These are phyloP conservation scores for Lycodopsis pacificus DNA, from an alignment of 2,797 vertebrate genomes.

Conservation along the genomic window DNA sequence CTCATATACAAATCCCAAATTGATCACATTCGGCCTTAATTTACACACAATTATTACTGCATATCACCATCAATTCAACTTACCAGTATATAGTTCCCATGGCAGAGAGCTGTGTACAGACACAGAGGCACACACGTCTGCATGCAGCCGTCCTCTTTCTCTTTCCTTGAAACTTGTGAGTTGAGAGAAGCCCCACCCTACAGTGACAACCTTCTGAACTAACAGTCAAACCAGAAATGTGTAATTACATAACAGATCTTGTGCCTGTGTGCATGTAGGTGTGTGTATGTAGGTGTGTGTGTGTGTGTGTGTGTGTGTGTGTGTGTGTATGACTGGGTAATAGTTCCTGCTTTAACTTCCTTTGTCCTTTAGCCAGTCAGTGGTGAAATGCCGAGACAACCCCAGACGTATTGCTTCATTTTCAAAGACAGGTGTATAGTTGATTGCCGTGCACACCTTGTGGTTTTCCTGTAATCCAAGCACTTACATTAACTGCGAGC, in stretches of 20 bases:
- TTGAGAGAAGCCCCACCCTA: slow-evolving; percentile 52
- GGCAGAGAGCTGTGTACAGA: not conserved
- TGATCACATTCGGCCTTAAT: not conserved
- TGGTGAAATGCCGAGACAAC: not conserved
- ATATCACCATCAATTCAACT: slow-evolving; percentile 28
- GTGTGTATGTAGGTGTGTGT: not conserved
- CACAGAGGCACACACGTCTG: not conserved
- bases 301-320: not conserved
- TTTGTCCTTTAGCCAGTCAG: not conserved
- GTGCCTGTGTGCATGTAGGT: not conserved
- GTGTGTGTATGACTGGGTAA: not conserved
- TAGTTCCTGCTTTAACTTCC: not conserved
- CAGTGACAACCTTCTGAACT: not conserved
- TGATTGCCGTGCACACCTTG: not conserved
- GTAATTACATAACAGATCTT: slow-evolving; percentile 33
- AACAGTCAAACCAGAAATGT: not conserved
- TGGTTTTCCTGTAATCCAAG: slow-evolving; percentile 21
- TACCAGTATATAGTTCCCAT: slow-evolving; percentile 20
- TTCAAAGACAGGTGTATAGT: accelerated
- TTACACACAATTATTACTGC: not conserved
- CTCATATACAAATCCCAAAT: not conserved
- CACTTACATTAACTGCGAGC: not conserved
- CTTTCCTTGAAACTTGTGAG: slow-evolving; percentile 24
- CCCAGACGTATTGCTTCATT: not conserved
- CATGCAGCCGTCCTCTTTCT: not conserved